phyloP scores from a whole-genome alignment of 2,113 vertebrate species.

The Phylloscopus trochiloides region DNA sequence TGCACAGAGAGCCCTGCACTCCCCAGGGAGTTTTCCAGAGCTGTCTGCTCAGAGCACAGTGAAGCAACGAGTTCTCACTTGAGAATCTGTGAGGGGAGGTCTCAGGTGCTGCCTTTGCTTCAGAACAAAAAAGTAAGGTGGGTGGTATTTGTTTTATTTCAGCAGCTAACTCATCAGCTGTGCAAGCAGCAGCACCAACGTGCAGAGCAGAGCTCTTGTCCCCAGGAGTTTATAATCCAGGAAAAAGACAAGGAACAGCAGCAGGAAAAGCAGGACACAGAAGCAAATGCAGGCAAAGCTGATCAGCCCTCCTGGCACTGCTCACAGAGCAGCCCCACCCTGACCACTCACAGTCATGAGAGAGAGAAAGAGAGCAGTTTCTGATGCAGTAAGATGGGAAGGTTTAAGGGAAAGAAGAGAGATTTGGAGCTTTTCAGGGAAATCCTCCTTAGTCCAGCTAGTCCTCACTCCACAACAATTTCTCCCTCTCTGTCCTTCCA shows the following conservation, averaged over 20 bases:
- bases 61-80: fast-evolving
- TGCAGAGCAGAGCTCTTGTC: fast-evolving
- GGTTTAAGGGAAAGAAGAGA: background rate
- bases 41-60: background rate
- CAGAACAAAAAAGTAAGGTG: background rate
- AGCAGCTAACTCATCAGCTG: background rate
- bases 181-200: background rate
- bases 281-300: background rate
- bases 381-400: background rate
- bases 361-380: background rate
- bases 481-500: background rate
- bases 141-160: background rate
- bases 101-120: background rate
- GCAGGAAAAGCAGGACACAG: background rate
- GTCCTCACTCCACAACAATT: background rate
- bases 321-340: background rate
- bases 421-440: constrained; percentile 1
- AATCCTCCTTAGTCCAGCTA: background rate
- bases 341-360: background rate
- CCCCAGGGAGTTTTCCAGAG: background rate
- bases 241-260: background rate
- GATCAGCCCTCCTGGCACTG: background rate
- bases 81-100: background rate
- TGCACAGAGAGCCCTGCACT: fast-evolving
- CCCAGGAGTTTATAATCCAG: background rate